These are phyloP conservation scores for Lipotes vexillifer DNA, from an alignment of 2,113 vertebrate genomes.

Conservation along the genomic window DNA sequence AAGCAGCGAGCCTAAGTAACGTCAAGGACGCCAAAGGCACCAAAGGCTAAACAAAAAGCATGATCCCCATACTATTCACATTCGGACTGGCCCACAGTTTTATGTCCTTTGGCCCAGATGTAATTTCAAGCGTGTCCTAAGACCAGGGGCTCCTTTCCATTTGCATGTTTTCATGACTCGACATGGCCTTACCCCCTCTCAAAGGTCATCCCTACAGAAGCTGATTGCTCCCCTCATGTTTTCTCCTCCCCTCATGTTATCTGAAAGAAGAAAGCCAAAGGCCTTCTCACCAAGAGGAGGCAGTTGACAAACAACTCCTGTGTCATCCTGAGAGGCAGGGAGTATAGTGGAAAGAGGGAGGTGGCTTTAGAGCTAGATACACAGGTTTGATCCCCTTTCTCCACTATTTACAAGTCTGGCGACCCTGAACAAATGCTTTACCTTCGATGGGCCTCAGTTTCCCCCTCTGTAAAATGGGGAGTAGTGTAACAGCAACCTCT, in stretches of 20 bases:
- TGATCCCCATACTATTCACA: neutral
- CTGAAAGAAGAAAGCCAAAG: neutral
- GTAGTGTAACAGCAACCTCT: neutral
- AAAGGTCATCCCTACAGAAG: neutral
- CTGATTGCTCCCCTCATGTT: neutral
- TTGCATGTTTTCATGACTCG: neutral
- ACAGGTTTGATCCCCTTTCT: neutral
- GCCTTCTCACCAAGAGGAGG: neutral
- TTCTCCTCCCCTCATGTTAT: neutral
- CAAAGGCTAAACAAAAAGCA: neutral
- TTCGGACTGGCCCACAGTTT: neutral
- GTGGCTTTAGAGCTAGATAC: neutral
- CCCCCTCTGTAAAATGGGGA: neutral
- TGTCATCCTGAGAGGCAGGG: neutral
- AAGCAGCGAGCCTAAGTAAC: neutral
- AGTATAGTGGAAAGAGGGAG: accelerated
- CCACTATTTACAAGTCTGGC: neutral
- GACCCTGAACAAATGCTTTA: too few relatives aligned
- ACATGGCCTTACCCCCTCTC: neutral
- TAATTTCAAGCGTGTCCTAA: neutral
- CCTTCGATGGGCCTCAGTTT: neutral
- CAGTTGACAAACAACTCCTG: too few relatives aligned
- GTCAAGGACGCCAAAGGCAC: neutral
- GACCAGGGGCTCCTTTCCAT: neutral
- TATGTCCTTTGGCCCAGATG: neutral